A percentile compares a stretch with the other conserved stretches of the same genome.
Evolutionary conservation across 2,888 invertebrate species (phyloP).

Genomic region (Leucania comma): DNA sequence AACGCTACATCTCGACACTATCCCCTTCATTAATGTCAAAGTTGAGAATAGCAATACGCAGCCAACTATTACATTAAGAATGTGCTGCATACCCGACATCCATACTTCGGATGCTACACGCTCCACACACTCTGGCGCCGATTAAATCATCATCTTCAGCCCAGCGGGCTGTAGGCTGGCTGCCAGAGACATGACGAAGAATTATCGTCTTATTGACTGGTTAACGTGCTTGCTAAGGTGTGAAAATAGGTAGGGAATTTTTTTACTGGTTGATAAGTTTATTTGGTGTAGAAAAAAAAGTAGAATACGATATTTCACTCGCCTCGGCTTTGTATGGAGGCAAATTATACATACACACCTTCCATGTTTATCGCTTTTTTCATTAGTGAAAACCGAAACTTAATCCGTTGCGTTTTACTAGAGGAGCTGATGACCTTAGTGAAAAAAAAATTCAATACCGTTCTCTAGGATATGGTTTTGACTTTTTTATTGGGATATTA

Average conservation of each 20-base stretch:
- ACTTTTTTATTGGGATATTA: no score
- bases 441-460: no score
- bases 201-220: slow-evolving; percentile 43
- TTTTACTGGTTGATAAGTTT: no score
- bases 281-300: no score
- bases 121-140: slow-evolving; percentile 46
- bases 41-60: slow-evolving; percentile 51
- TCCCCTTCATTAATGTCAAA: slow-evolving; percentile 52
- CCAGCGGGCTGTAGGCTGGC: slow-evolving; percentile 33
- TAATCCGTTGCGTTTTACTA: no score
- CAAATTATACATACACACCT: no score
- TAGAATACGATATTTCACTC: no score
- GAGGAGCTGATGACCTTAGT: no score
- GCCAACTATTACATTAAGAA: slow-evolving; percentile 58
- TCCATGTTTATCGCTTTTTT: no score
- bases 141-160: slow-evolving; percentile 54
- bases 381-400: no score
- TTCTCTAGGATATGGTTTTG: no score
- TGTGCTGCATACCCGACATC: slow-evolving; percentile 56
- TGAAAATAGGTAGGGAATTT: neutral
- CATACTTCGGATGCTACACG: slow-evolving; percentile 38
- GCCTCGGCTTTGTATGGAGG: no score
- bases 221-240: slow-evolving; percentile 24
- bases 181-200: slow-evolving; percentile 54
- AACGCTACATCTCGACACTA: neutral